Conservation (phyloP, 2,797 vertebrate genomes). For the Acipenser transmontanus region DNA sequence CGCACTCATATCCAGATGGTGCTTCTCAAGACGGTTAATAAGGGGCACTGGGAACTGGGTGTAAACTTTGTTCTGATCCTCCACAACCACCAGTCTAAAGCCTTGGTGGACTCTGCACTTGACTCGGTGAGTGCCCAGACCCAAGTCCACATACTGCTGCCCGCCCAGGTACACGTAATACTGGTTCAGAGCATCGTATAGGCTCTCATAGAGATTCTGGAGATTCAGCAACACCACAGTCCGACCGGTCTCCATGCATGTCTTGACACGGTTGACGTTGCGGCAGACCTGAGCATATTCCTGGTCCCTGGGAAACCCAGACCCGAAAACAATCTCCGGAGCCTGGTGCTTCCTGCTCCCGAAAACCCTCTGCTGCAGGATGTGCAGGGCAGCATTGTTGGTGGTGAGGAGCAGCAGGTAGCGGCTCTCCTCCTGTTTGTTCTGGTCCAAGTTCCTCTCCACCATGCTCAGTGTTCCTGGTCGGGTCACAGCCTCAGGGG, state of each 20-base stretch:
- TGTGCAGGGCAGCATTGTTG: conserved; percentile 66
- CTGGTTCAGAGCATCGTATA: conserved; percentile 69
- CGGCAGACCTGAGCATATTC: conserved; percentile 68
- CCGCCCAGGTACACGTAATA: conserved; percentile 66
- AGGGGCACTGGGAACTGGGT: conserved; percentile 64
- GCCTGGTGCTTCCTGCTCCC: conserved; percentile 32
- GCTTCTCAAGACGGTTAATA: conserved; percentile 71
- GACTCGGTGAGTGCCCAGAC: conserved; percentile 69
- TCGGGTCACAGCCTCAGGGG: conserved; percentile 36
- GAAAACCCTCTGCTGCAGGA: conserved; percentile 57
- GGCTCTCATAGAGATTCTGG: conserved; percentile 71
- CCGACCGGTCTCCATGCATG: conserved; percentile 68
- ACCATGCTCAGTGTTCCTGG: conserved; percentile 62
- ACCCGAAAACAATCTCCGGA: conserved; percentile 70
- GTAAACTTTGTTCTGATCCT: conserved; percentile 68
- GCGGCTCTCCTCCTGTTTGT: conserved; percentile 44
- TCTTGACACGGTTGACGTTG: conserved; percentile 67
- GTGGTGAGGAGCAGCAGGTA: conserved; percentile 70
- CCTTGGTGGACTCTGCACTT: conserved; percentile 64
- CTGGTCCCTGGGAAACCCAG: conserved; percentile 69
- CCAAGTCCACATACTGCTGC: conserved; percentile 69
- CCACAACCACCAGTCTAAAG: conserved; percentile 63
- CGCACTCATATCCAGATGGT: conserved; percentile 60
- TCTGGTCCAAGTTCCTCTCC: conserved; percentile 47
- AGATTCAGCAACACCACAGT: conserved; percentile 67